phyloP scores from a whole-genome alignment of 2,797 vertebrate species.

The Podarcis siculus region DNA sequence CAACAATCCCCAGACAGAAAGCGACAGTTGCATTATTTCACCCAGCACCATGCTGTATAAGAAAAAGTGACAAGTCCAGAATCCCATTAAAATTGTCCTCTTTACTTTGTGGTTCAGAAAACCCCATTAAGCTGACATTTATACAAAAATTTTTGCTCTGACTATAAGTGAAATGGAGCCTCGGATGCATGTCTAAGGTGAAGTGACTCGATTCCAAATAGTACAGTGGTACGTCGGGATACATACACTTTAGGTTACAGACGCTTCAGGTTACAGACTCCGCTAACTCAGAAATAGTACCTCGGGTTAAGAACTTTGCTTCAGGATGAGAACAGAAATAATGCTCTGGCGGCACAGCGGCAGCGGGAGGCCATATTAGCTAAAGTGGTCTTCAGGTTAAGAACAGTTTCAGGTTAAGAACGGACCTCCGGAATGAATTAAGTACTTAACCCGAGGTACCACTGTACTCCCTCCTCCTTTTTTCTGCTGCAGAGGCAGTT shows the following conservation, averaged over 20 bases:
- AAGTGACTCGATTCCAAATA: background rate
- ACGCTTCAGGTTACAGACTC: no score
- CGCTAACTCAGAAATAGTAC: no score
- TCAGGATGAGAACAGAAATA: no score
- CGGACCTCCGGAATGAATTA: no score
- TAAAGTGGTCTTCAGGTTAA: no score
- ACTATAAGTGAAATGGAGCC: slow-evolving; percentile 51
- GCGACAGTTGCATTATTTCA: background rate
- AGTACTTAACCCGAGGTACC: no score
- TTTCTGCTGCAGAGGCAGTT: background rate
- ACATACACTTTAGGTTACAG: no score
- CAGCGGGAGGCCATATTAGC: no score
- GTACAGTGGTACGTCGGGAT: no score
- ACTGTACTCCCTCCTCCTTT: background rate
- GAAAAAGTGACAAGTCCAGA: slow-evolving; percentile 12
- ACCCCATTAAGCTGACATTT: slow-evolving; percentile 41
- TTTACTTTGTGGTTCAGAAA: background rate
- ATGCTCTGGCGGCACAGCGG: no score
- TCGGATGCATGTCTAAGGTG: slow-evolving; percentile 19
- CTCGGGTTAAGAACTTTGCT: no score
- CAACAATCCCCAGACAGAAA: background rate
- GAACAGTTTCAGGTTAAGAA: no score
- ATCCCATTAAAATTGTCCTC: slow-evolving; percentile 40
- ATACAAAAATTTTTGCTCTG: background rate
- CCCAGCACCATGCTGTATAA: background rate